Percentiles rank a stretch among this genome's conserved stretches.
Evolutionary conservation across 1,140 invertebrate species (phyloP).

Genomic region (Euschistus heros): DNA sequence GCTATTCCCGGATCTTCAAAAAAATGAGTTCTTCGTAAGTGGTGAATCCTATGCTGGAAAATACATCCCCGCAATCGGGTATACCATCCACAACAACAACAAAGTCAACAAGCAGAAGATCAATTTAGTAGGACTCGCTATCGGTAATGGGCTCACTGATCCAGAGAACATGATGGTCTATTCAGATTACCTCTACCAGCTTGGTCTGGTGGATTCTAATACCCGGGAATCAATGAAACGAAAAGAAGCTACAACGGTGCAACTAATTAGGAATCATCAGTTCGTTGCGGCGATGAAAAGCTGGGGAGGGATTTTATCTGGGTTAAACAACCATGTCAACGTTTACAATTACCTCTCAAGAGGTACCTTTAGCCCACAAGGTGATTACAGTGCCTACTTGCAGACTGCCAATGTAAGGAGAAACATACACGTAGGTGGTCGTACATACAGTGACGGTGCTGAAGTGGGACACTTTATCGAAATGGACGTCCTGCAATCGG

Average conservation of each 20-base stretch:
- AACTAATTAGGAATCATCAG: not conserved
- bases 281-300: too few species aligned
- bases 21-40: constrained; percentile 32
- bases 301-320: too few species aligned
- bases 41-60: constrained; percentile 49
- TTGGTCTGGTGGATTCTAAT: constrained; percentile 42
- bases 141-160: constrained; percentile 77
- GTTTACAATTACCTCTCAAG: constrained; percentile 50
- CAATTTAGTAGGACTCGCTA: constrained; percentile 60
- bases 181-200: constrained; percentile 67
- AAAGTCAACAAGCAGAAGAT: constrained; percentile 46
- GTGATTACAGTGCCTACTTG: constrained; percentile 43
- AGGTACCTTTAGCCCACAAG: constrained; percentile 11
- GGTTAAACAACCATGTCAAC: constrained; percentile 18
- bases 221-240: constrained; percentile 20
- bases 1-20: constrained; percentile 38
- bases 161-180: constrained; percentile 67
- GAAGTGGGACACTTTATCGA: constrained; percentile 57
- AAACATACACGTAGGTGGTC: constrained; percentile 73
- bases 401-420: constrained; percentile 48
- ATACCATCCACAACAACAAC: constrained; percentile 42
- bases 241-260: constrained; percentile 17
- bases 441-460: constrained; percentile 36
- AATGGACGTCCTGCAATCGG: constrained; percentile 69
- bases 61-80: constrained; percentile 41